phyloP scores from a whole-genome alignment of 2,888 invertebrate genomes.

The Corythucha ciliata region DNA sequence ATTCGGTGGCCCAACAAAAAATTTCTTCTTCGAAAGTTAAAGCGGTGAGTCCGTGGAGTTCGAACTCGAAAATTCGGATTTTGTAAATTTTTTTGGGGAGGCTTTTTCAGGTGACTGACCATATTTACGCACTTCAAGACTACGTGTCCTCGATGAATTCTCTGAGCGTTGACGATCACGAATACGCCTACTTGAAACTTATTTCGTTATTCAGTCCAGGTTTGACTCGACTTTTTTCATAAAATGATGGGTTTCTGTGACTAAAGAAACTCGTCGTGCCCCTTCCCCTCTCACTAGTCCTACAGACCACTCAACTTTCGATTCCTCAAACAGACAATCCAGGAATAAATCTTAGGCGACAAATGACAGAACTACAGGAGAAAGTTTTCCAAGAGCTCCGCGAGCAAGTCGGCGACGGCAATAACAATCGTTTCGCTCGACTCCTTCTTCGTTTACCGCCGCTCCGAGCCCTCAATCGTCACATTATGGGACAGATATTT shows the following conservation, averaged over 20 bases:
- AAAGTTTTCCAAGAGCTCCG: slow-evolving; percentile 52
- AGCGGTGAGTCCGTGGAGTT: slow-evolving; percentile 33
- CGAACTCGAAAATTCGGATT: slow-evolving; percentile 2
- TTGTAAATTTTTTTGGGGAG: neutral
- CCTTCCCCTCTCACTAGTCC: neutral
- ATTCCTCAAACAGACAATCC: slow-evolving; percentile 44
- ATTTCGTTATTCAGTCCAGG: slow-evolving; percentile 75
- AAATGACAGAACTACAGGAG: slow-evolving; percentile 53
- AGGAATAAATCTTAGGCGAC: slow-evolving; percentile 40
- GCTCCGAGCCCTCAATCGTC: slow-evolving; percentile 59
- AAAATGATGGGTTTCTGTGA: slow-evolving; percentile 41
- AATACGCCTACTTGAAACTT: slow-evolving; percentile 80
- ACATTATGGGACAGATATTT: slow-evolving; percentile 80
- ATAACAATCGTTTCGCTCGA: slow-evolving; percentile 50
- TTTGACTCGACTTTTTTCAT: slow-evolving; percentile 41
- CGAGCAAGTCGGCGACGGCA: slow-evolving; percentile 42
- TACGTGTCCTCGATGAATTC: slow-evolving; percentile 65
- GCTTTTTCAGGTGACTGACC: slow-evolving; percentile 54
- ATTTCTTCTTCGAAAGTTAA: slow-evolving; percentile 66
- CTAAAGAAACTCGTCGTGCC: neutral
- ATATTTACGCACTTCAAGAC: slow-evolving; percentile 73
- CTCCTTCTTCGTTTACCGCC: slow-evolving; percentile 62
- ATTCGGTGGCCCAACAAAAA: slow-evolving; percentile 62
- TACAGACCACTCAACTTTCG: neutral
- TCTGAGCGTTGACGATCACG: slow-evolving; percentile 68